Evolutionary conservation across 2,113 vertebrate genomes (phyloP).

Genomic region (Zosterops pallidus): DNA sequence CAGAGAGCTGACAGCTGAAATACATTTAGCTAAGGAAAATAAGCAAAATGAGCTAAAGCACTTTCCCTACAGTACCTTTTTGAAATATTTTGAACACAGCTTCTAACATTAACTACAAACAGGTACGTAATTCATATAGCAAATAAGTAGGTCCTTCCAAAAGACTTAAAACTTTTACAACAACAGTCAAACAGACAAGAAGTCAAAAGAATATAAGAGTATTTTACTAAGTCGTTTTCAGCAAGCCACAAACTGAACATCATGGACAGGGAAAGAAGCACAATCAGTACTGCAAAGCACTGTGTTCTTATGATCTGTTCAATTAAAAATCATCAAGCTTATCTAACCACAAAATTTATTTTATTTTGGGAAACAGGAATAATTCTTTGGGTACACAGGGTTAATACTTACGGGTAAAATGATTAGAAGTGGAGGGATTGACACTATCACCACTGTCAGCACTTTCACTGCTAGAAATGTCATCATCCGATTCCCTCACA

Average conservation of each 20-base stretch:
- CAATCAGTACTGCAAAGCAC: too few species aligned
- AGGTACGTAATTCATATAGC: background rate
- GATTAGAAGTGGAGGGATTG: conserved; percentile 91
- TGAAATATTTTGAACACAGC: background rate
- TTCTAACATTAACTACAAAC: background rate
- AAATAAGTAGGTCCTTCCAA: background rate
- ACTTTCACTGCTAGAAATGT: conserved; percentile 96
- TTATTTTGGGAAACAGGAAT: background rate
- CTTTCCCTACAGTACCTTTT: background rate
- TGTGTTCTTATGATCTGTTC: background rate
- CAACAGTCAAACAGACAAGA: background rate
- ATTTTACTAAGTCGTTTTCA: background rate
- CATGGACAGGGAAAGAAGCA: background rate
- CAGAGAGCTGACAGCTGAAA: background rate
- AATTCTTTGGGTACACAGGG: background rate
- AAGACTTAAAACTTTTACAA: background rate
- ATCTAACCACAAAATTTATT: background rate
- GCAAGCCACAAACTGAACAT: background rate
- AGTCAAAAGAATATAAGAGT: background rate
- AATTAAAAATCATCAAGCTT: background rate
- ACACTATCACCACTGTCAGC: conserved; percentile 97
- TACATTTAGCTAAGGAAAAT: background rate
- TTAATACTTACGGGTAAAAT: conserved; percentile 88
- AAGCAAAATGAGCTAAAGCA: background rate
- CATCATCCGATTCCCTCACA: conserved; percentile 92